Evolutionary conservation across 1,140 invertebrate species (phyloP), one percentile per base, ranked within the genome.

Genomic region (Scaptomyza pallida): DNA sequence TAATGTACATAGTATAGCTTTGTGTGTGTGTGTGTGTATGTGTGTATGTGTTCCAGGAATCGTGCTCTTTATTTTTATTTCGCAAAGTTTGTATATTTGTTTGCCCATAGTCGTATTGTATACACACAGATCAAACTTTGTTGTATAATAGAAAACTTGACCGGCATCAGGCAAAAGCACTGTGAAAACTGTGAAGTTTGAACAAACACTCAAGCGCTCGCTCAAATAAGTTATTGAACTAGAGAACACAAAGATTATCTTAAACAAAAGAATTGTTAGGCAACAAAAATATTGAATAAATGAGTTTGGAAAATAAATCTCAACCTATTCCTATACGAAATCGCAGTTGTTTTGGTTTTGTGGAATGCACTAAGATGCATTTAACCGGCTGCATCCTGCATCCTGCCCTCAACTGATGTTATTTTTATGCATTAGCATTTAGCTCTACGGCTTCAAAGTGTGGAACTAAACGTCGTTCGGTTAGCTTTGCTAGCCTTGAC

Each of bases 381-480:
- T 37, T 9, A 64, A 15, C 17, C 35, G 37, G n/a, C n/a, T n/a
- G n/a, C n/a, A n/a, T n/a, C n/a, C 35, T 54, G 23, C 68, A 57
- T 50, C 13, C 15, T n/a, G 17, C 16, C n/a, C 51, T 21, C 13
- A 69, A 60, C 26, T 62, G 65, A 62, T 69, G 70, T 55, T 56
- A 50, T 61, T 59, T 78, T 82, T 78, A 78, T 81, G 74, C 74
- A 70, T 78, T 55, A 74, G 44, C 64, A 78, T 83, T 83, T 70
- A 61, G 60, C 55, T 5, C 23, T 26, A 26, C 6, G 65, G 17
- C 64, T 70, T 61, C 78, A 81, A 80, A 78, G 71, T 83, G 71
- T 72, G 63, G 19, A 62, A 44, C 45, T 55, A 33, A 75, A 50
- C 72, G 17, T 35, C 30, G 40, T 40, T 35, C 6, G 35, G 33